A percentile compares a stretch with the other conserved stretches of the same genome.
These are phyloP conservation scores for Archaeoteleia sp. DNA, from an alignment of 2,888 invertebrate species.

Conservation along the genomic window DNA sequence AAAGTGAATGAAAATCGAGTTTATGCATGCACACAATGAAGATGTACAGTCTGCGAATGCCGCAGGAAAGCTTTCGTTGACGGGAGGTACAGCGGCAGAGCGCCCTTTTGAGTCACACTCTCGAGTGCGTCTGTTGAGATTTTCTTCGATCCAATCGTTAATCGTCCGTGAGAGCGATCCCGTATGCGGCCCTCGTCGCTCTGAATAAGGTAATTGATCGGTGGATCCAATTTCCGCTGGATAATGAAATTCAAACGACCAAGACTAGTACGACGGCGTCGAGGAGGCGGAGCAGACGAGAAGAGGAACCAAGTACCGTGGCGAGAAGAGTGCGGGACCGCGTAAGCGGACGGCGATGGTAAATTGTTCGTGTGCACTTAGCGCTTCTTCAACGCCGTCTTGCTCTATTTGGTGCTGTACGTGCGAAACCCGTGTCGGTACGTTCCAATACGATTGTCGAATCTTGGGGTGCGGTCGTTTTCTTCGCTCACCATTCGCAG, in stretches of 20 bases:
- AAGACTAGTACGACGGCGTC: slow-evolving; percentile 13
- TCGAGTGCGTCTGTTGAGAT: slow-evolving; percentile 28
- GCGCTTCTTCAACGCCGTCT: slow-evolving; percentile 20
- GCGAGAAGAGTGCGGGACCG: background rate
- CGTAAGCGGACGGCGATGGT: slow-evolving; percentile 10
- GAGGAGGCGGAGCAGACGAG: slow-evolving; percentile 4
- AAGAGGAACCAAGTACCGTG: background rate
- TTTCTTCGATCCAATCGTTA: slow-evolving; percentile 35
- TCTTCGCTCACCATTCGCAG: slow-evolving; percentile 2
- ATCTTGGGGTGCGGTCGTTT: slow-evolving; percentile 1
- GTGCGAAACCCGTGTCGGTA: slow-evolving; percentile 18
- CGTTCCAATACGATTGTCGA: slow-evolving; percentile 8
- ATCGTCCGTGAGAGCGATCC: slow-evolving; percentile 34
- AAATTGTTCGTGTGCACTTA: slow-evolving; percentile 39
- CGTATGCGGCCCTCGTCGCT: background rate
- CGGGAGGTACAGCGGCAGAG: slow-evolving; percentile 2
- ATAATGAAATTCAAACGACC: slow-evolving; percentile 62
- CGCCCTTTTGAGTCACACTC: slow-evolving; percentile 6
- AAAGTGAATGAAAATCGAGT: slow-evolving; percentile 63
- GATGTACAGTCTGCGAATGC: slow-evolving; percentile 25
- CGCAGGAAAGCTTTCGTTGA: slow-evolving; percentile 5
- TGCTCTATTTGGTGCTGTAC: slow-evolving; percentile 18
- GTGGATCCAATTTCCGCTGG: slow-evolving; percentile 62
- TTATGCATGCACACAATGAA: slow-evolving; percentile 34
- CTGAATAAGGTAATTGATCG: slow-evolving; percentile 64